These are phyloP conservation scores for Habrosyne pyritoides DNA, from an alignment of 2,888 invertebrate genomes.

Conservation along the genomic window DNA sequence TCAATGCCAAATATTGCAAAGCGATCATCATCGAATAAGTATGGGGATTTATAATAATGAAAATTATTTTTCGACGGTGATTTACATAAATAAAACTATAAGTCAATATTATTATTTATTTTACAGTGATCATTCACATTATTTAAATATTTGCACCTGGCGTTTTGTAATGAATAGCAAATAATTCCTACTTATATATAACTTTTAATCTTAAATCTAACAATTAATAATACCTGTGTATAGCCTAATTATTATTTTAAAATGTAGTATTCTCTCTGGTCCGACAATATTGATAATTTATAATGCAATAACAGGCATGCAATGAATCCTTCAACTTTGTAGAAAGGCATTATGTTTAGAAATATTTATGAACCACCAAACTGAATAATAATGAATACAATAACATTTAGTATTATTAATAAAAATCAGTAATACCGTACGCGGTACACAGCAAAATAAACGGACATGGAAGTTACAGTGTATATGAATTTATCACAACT, in stretches of 20 bases:
- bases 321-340: neutral
- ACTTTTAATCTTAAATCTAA: conserved; percentile 16
- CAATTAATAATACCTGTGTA: conserved; percentile 31
- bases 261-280: neutral
- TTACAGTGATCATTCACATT: conserved; percentile 27
- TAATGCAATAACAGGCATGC: neutral
- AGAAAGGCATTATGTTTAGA: neutral
- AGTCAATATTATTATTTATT: conserved; percentile 6
- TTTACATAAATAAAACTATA: neutral
- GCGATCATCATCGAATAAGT: too few relatives aligned
- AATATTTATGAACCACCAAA: neutral
- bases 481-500: too few relatives aligned
- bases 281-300: neutral
- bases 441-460: too few relatives aligned
- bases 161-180: conserved; percentile 27
- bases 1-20: too few relatives aligned
- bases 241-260: conserved; percentile 4
- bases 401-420: too few relatives aligned
- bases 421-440: too few relatives aligned
- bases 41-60: neutral
- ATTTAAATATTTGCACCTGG: conserved; percentile 30
- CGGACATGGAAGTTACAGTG: too few relatives aligned
- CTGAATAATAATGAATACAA: too few relatives aligned
- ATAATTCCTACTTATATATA: conserved; percentile 17
- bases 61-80: neutral